These are phyloP conservation scores for Cheilosia variabilis DNA, from an alignment of 2,888 invertebrate species.

Conservation along the genomic window DNA sequence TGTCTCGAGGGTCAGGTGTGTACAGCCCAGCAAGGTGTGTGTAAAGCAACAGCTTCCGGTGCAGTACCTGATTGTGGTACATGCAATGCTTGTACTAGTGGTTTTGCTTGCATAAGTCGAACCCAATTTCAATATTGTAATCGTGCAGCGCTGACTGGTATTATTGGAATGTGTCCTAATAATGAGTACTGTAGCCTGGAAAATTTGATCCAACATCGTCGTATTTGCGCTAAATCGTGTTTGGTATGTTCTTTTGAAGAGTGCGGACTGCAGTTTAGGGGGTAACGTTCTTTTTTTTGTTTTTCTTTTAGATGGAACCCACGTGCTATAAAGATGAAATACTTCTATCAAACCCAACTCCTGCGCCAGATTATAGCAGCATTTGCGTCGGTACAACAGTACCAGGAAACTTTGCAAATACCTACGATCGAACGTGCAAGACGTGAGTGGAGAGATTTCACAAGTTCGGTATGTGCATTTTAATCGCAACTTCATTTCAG, in stretches of 20 bases:
- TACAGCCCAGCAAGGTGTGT: neutral
- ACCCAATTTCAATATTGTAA: slow-evolving; percentile 14
- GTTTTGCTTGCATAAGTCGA: slow-evolving; percentile 32
- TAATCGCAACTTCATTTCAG: neutral
- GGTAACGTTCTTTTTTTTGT: neutral
- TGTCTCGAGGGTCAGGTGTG: neutral
- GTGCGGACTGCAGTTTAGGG: neutral
- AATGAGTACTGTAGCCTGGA: neutral
- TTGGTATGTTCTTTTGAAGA: neutral
- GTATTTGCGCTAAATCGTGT: neutral
- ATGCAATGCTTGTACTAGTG: neutral
- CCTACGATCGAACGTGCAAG: neutral
- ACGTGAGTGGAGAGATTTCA: neutral
- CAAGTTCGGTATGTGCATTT: neutral
- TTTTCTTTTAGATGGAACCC: neutral
- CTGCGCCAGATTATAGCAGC: neutral
- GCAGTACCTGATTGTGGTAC: neutral
- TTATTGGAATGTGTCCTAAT: neutral
- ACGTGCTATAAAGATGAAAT: neutral
- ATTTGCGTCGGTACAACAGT: neutral
- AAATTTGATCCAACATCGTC: neutral
- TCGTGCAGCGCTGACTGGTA: neutral
- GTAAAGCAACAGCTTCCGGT: neutral
- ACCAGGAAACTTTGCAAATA: neutral
- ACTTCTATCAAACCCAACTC: neutral